Conservation (phyloP, 2,797 vertebrate species). For the Discoglossus pictus region DNA sequence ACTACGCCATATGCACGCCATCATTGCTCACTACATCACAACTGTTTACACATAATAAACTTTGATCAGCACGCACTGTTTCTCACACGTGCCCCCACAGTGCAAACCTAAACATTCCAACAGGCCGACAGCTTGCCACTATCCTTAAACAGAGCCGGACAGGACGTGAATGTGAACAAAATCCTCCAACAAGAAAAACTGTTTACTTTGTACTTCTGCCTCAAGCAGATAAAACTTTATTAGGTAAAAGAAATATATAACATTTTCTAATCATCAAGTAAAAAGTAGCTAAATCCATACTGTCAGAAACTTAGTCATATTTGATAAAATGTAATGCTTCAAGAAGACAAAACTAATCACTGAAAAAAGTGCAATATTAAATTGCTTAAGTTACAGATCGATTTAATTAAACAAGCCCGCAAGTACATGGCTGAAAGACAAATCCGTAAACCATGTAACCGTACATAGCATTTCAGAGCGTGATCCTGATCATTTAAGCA, state of each 20-base stretch:
- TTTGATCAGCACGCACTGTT: slow-evolving; percentile 24
- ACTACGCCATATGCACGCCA: slow-evolving; percentile 8
- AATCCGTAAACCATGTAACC: too few relatives aligned
- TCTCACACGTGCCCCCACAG: not conserved
- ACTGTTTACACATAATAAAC: slow-evolving; percentile 32
- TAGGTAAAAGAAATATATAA: not conserved
- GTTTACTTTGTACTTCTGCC: not conserved
- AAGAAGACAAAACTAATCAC: too few relatives aligned
- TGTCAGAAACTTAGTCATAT: too few relatives aligned
- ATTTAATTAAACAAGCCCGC: too few relatives aligned
- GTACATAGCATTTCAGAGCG: too few relatives aligned
- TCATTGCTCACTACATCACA: not conserved
- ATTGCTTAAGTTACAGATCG: too few relatives aligned
- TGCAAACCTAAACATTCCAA: slow-evolving; percentile 23
- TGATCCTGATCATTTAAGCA: too few relatives aligned
- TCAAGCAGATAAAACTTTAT: not conserved
- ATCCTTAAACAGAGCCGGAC: slow-evolving; percentile 19
- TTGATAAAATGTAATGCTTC: too few relatives aligned
- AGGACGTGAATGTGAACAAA: not conserved
- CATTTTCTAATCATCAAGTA: too few relatives aligned
- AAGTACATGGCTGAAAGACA: too few relatives aligned
- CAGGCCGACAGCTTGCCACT: slow-evolving; percentile 3
- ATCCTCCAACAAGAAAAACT: not conserved
- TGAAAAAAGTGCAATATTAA: too few relatives aligned
- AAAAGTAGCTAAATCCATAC: too few relatives aligned